These are phyloP conservation scores for Vollenhovia emeryi DNA, from an alignment of 1,140 invertebrate genomes.

Conservation along the genomic window DNA sequence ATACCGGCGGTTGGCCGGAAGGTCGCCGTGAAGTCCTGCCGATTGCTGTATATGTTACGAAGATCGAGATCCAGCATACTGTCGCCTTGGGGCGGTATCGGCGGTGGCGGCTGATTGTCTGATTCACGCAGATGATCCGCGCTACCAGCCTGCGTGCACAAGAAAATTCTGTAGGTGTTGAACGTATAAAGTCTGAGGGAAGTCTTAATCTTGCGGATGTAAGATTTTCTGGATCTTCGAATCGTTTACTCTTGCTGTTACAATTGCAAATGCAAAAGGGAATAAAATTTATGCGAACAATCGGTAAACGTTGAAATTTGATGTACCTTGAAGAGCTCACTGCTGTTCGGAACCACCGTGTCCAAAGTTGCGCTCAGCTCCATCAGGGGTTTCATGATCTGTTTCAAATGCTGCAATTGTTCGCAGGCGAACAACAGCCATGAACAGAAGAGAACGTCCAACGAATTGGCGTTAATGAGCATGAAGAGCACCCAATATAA, in stretches of 20 bases:
- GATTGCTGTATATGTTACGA: constrained; percentile 90
- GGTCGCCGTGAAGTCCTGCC: constrained; percentile 91
- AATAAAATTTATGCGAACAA: not conserved
- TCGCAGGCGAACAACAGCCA: constrained; percentile 94
- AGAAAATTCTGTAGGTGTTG: not conserved
- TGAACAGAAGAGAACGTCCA: constrained; percentile 92
- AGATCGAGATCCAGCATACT: constrained; percentile 88
- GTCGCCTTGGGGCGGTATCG: constrained; percentile 70
- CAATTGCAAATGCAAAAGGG: too few relatives aligned
- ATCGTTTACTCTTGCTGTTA: too few relatives aligned
- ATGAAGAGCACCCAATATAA: constrained; percentile 91
- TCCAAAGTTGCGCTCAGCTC: constrained; percentile 92
- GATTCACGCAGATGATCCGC: constrained; percentile 79
- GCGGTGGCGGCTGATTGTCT: constrained; percentile 66
- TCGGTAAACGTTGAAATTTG: not conserved
- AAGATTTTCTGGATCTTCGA: not conserved
- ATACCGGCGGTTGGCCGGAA: constrained; percentile 89
- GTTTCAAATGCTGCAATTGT: constrained; percentile 93
- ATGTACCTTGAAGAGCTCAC: constrained; percentile 89
- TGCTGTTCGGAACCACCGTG: constrained; percentile 91
- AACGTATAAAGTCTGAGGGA: not conserved
- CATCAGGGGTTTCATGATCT: constrained; percentile 94
- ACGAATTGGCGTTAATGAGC: constrained; percentile 89
- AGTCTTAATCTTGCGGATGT: not conserved
- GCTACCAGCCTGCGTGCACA: constrained; percentile 78